phyloP scores from a whole-genome alignment of 2,797 vertebrate genomes.

The Tachyglossus aculeatus region DNA sequence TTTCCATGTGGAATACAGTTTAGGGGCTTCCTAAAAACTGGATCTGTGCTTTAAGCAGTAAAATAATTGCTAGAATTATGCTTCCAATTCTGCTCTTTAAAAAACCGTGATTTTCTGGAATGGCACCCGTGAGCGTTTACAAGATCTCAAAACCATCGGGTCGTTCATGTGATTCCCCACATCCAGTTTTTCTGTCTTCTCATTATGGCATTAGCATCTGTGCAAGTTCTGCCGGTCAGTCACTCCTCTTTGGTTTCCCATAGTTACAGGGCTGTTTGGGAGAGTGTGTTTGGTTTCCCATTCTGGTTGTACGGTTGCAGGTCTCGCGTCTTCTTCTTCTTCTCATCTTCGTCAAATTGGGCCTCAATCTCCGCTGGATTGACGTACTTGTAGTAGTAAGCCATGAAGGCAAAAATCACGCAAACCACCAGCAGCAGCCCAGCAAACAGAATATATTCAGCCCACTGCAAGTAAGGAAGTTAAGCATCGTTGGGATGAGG shows the following conservation, averaged over 20 bases:
- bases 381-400: slow-evolving; percentile 89
- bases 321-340: slow-evolving; percentile 39
- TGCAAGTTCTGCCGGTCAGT: neutral
- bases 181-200: too few species aligned
- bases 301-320: neutral
- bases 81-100: too few species aligned
- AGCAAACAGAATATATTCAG: slow-evolving; percentile 90
- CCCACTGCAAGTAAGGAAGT: slow-evolving; percentile 80
- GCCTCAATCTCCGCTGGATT: slow-evolving; percentile 88
- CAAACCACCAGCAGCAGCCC: slow-evolving; percentile 85
- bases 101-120: too few species aligned
- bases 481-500: neutral
- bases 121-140: too few species aligned
- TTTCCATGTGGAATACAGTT: too few species aligned
- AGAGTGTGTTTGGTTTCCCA: neutral
- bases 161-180: too few species aligned
- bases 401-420: slow-evolving; percentile 90
- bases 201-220: too few species aligned
- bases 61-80: too few species aligned
- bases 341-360: slow-evolving; percentile 72
- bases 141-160: too few species aligned
- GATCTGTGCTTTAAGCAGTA: too few species aligned
- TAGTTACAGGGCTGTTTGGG: slow-evolving; percentile 60
- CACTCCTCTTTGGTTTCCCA: neutral
- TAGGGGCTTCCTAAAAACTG: too few species aligned